Conservation (phyloP, 2,888 invertebrate genomes). For the Diabrotica balteata region DNA sequence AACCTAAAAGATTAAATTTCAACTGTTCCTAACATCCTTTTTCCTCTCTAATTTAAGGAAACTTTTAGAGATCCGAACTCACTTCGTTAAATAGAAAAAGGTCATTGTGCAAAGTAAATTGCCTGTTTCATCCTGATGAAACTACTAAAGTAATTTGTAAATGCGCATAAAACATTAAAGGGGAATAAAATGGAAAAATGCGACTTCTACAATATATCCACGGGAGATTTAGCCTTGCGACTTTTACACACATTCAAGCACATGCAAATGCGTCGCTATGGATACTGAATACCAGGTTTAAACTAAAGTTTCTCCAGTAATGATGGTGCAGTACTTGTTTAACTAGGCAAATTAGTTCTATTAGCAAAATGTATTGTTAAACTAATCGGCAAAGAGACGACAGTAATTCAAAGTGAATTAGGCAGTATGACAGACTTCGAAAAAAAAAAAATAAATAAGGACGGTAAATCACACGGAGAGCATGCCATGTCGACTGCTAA, state of each 20-base stretch:
- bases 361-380: no score
- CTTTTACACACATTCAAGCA: slow-evolving; percentile 47
- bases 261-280: slow-evolving; percentile 58
- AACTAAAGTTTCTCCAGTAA: slow-evolving; percentile 47
- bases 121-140: slow-evolving; percentile 41
- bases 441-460: no score
- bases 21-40: no score
- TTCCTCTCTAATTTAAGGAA: no score
- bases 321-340: no score
- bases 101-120: slow-evolving; percentile 20
- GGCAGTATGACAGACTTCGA: no score
- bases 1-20: no score
- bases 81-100: slow-evolving; percentile 21
- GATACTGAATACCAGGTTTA: slow-evolving; percentile 56
- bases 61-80: neutral
- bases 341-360: no score
- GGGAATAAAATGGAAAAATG: slow-evolving; percentile 39
- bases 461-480: no score
- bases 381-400: no score
- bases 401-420: no score
- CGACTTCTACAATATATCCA: slow-evolving; percentile 47
- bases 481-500: no score
- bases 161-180: slow-evolving; percentile 41
- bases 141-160: slow-evolving; percentile 46
- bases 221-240: slow-evolving; percentile 44